Evolutionary conservation across 2,888 invertebrate genomes (phyloP), one percentile per base, ranked within the genome.

Genomic region (Peribatodes rhomboidaria): DNA sequence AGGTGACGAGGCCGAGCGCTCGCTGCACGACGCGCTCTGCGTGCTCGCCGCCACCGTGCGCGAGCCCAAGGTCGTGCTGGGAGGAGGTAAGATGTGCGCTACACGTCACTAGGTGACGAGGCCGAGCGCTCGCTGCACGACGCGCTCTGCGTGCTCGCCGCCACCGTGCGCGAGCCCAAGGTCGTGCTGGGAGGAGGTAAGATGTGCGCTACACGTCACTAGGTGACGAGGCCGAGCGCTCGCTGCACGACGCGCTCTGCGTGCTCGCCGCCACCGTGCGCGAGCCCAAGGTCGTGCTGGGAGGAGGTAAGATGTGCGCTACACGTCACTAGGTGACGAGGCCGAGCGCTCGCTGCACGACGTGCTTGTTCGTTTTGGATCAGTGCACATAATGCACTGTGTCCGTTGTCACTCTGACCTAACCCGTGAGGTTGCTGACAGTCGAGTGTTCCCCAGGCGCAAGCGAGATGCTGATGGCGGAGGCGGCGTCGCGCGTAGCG

Each of bases 1-100:
- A 99, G 99, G 0, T 97, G 99, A 99, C 80, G 99, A 99, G 90
- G 99, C 99, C 0, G 99, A 99, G 87, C 99, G 99, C n/a, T 85
- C n/a, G 90, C 89, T 92, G 82, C 95, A 99, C 39, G 99, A 99
- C 86, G 99, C 99, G 0, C 95, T 99, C 2, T 99, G 99, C 87
- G 99, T 99, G 0, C 94, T 99, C 59, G 95, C 98, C 1, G 98
- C 99, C 37, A 99, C 99, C 6, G 98, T 99, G 9, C 97, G 96
- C 77, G 99, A 99, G 87, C 97, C 98, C 0, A 96, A 97, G 79
- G 96, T 98, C 61, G 96, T 99, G 10, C 98, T 95, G 82, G 99
- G 99, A 20, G 99, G 98, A 85, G 98, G 98, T 95, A 76, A 82
- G 87, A 72, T n/a, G n/a, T n/a, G n/a, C n/a, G n/a, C n/a, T n/a